A percentile compares a stretch with the other conserved stretches of the same genome.
Conservation (phyloP, 2,797 vertebrate genomes). For the Cuculus canorus region DNA sequence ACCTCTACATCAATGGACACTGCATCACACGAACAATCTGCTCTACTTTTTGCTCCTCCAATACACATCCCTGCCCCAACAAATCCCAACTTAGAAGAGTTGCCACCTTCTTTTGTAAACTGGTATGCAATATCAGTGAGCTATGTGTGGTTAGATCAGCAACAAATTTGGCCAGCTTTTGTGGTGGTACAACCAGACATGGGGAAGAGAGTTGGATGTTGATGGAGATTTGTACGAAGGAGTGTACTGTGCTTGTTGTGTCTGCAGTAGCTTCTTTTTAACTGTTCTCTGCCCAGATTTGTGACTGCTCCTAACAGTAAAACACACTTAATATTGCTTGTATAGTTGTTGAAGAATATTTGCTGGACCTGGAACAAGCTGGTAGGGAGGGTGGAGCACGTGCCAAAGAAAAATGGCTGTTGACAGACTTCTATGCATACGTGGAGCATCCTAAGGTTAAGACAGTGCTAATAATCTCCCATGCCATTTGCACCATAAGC, state of each 20-base stretch:
- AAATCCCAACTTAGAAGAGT: neutral
- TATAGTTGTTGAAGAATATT: neutral
- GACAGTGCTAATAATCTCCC: neutral
- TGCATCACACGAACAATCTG: neutral
- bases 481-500: neutral
- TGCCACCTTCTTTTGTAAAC: neutral
- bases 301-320: neutral
- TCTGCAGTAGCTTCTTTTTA: neutral
- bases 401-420: neutral
- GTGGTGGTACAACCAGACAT: neutral
- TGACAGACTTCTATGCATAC: neutral
- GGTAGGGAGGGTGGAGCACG: neutral
- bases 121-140: neutral
- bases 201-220: neutral
- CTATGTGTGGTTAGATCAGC: neutral
- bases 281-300: neutral
- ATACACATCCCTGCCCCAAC: rapidly evolving
- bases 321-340: neutral
- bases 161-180: neutral
- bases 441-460: neutral
- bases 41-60: neutral
- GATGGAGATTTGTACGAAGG: no score
- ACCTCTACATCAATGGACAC: neutral
- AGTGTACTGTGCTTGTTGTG: neutral
- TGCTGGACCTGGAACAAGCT: neutral